A percentile compares a stretch with the other conserved stretches of the same genome.
Evolutionary conservation across 2,113 vertebrate genomes (phyloP).

Genomic region (Xenus cinereus): DNA sequence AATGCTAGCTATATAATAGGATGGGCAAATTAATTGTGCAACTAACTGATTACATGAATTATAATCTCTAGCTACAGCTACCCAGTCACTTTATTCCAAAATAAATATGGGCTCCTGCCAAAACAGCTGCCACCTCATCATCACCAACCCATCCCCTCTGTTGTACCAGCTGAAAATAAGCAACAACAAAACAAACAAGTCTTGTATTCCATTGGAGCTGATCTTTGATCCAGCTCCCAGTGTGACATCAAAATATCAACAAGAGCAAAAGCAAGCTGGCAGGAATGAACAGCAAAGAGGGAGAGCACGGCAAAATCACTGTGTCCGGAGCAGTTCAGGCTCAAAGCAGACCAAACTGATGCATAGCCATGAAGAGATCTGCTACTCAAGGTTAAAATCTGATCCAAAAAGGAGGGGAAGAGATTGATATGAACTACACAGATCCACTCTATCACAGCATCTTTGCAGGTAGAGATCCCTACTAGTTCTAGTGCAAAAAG

Average conservation of each 20-base stretch:
- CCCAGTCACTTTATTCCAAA: neutral
- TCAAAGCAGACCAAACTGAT: rapidly evolving
- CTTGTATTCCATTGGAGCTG: neutral
- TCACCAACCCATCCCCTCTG: neutral
- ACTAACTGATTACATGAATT: neutral
- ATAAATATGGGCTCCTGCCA: neutral
- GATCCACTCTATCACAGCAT: neutral
- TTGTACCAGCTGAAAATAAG: neutral
- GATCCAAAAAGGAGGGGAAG: neutral
- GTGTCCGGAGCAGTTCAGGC: rapidly evolving
- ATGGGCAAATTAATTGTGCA: neutral
- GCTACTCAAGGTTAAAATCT: neutral
- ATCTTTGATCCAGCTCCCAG: neutral
- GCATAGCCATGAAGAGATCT: neutral
- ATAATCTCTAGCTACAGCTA: neutral
- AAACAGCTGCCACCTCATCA: neutral
- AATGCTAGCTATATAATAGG: neutral
- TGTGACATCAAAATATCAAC: neutral
- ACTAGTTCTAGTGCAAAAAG: neutral
- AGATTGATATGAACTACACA: neutral
- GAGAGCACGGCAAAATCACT: neutral
- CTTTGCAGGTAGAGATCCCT: neutral
- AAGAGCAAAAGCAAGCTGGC: neutral
- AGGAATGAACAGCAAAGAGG: neutral
- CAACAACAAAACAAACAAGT: neutral